These are phyloP conservation scores for Leguminivora glycinivorella DNA, from an alignment of 1,140 invertebrate species.

Conservation along the genomic window DNA sequence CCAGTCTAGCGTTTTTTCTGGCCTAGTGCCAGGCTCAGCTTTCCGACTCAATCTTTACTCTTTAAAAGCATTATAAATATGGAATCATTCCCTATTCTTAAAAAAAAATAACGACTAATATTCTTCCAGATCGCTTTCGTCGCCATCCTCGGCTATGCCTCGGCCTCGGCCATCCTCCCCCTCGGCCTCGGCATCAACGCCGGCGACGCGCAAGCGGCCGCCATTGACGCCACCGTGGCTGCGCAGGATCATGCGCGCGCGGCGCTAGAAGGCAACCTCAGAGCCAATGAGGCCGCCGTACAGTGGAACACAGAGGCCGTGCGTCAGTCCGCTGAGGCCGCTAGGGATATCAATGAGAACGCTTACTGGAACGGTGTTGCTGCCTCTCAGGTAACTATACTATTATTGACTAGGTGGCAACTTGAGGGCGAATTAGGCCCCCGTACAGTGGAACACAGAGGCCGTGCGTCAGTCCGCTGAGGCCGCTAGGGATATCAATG, in stretches of 20 bases:
- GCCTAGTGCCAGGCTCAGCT: no score
- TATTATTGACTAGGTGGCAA: conserved; percentile 63
- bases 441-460: conserved; percentile 49
- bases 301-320: conserved; percentile 49
- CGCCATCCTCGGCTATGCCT: conserved; percentile 71
- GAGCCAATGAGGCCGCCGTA: conserved; percentile 63
- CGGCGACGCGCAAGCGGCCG: conserved; percentile 60
- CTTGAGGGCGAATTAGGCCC: conserved; percentile 62
- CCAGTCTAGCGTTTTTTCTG: no score
- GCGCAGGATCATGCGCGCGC: conserved; percentile 62
- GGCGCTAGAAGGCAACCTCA: conserved; percentile 56
- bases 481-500: conserved; percentile 60
- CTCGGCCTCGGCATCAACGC: conserved; percentile 57
- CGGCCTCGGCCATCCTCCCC: conserved; percentile 60
- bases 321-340: conserved; percentile 57
- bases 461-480: conserved; percentile 56
- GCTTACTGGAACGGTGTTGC: conserved; percentile 73
- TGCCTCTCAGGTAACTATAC: conserved; percentile 51
- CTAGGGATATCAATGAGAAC: conserved; percentile 67
- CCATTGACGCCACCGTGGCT: conserved; percentile 64
- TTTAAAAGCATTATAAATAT: no score
- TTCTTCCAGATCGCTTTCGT: conserved; percentile 63
- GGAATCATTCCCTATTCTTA: no score
- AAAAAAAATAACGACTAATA: background rate
- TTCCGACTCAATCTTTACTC: no score